Percentiles rank a stretch among this genome's conserved stretches.
These are phyloP conservation scores for Neofelis nebulosa DNA, from an alignment of 2,113 vertebrate genomes.

Conservation along the genomic window DNA sequence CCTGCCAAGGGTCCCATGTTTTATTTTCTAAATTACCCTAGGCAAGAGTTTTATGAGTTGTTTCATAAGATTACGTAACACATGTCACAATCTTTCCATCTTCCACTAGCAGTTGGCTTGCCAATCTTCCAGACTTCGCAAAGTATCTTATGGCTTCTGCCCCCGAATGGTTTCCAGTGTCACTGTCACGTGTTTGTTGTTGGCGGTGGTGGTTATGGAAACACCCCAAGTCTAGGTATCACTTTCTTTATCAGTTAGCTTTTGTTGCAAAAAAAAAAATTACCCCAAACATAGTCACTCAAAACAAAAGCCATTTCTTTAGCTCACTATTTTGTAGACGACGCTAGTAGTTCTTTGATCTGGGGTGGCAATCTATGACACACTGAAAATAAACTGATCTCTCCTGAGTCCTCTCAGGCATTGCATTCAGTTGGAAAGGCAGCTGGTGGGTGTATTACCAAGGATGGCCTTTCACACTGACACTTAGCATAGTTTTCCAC, in stretches of 20 bases:
- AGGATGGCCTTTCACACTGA: background rate
- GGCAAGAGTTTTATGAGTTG: background rate
- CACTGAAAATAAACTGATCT: background rate
- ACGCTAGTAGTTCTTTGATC: background rate
- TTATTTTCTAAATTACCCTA: background rate
- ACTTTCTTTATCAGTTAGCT: background rate
- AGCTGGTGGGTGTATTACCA: background rate
- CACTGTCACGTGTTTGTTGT: background rate
- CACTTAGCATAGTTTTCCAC: background rate
- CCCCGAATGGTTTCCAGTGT: background rate
- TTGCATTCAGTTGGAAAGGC: background rate
- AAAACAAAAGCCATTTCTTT: background rate
- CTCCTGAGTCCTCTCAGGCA: background rate
- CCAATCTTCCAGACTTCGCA: background rate
- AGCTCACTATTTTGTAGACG: background rate
- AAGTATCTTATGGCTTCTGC: background rate
- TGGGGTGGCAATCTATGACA: background rate
- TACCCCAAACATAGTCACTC: background rate
- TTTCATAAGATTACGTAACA: background rate
- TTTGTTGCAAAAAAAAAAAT: background rate
- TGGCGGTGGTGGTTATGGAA: background rate
- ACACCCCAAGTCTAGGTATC: background rate
- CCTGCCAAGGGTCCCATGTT: background rate
- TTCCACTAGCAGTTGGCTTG: background rate
- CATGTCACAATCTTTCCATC: background rate